Conservation (phyloP, 2,797 vertebrate genomes). For the Poeciliopsis paucimaculata region DNA sequence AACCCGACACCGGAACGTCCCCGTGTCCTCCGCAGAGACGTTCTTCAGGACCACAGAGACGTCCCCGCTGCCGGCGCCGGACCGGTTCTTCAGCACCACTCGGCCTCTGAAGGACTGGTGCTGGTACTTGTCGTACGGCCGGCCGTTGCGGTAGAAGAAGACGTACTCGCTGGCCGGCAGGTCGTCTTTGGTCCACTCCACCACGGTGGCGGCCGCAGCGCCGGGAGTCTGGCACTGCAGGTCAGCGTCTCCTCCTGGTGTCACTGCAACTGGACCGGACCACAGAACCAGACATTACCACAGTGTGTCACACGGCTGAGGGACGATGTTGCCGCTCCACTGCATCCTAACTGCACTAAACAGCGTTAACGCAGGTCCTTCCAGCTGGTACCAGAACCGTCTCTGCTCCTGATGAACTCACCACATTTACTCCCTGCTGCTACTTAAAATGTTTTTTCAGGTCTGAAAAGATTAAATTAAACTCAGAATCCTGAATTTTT, state of each 20-base stretch:
- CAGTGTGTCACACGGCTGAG: no score
- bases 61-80: not conserved
- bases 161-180: not conserved
- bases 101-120: not conserved
- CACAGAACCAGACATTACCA: not conserved
- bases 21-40: not conserved
- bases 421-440: no score
- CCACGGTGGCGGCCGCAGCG: not conserved
- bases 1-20: not conserved
- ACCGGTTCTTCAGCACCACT: not conserved
- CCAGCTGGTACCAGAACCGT: no score
- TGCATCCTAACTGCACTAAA: no score
- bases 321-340: no score
- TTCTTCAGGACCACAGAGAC: not conserved
- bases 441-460: no score
- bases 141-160: not conserved
- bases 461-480: no score
- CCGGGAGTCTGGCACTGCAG: not conserved
- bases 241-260: not conserved
- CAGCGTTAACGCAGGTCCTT: no score
- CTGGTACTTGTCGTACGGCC: not conserved
- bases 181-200: not conserved
- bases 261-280: not conserved
- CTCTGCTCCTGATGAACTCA: no score
- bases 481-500: no score